Conservation (phyloP, 2,888 invertebrate species). For the Drosophila melanosoma region DNA sequence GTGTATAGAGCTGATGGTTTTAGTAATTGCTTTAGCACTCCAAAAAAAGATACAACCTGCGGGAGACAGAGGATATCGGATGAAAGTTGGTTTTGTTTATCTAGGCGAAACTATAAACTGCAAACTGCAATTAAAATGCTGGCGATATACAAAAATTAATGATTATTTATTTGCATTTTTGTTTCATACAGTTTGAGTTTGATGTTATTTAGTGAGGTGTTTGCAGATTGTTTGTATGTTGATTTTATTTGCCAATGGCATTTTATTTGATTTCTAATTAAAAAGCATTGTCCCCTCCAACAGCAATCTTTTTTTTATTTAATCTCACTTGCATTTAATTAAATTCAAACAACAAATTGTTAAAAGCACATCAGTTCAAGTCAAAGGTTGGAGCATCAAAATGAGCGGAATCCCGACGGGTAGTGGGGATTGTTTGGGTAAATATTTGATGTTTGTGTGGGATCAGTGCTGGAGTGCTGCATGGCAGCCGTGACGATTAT, state of each 20-base stretch:
- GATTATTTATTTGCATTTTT: slow-evolving; percentile 64
- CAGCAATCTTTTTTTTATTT: slow-evolving; percentile 25
- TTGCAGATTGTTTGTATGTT: slow-evolving; percentile 11
- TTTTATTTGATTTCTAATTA: slow-evolving; percentile 78
- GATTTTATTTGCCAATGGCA: slow-evolving; percentile 63
- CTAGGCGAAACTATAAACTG: slow-evolving; percentile 39
- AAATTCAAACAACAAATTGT: slow-evolving; percentile 79
- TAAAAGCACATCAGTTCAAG: slow-evolving; percentile 67
- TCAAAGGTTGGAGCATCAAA: slow-evolving; percentile 40
- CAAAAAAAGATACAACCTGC: slow-evolving; percentile 1
- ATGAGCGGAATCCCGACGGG: slow-evolving; percentile 3
- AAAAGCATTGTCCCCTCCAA: slow-evolving; percentile 53
- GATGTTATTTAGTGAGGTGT: slow-evolving; percentile 17
- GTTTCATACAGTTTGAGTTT: slow-evolving; percentile 20
- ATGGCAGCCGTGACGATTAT: slow-evolving; percentile 61
- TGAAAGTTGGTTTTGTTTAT: slow-evolving; percentile 65
- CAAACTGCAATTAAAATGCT: slow-evolving; percentile 70
- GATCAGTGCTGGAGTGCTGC: slow-evolving; percentile 5
- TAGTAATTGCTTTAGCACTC: slow-evolving; percentile 65
- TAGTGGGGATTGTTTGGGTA: not conserved
- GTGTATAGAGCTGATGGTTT: slow-evolving; percentile 25
- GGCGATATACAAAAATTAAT: slow-evolving; percentile 58
- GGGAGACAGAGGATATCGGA: not conserved
- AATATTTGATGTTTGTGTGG: not conserved
- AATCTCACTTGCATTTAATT: slow-evolving; percentile 70